Evolutionary conservation across 2,888 invertebrate genomes (phyloP).

Genomic region (Drosophila heteroneura): DNA sequence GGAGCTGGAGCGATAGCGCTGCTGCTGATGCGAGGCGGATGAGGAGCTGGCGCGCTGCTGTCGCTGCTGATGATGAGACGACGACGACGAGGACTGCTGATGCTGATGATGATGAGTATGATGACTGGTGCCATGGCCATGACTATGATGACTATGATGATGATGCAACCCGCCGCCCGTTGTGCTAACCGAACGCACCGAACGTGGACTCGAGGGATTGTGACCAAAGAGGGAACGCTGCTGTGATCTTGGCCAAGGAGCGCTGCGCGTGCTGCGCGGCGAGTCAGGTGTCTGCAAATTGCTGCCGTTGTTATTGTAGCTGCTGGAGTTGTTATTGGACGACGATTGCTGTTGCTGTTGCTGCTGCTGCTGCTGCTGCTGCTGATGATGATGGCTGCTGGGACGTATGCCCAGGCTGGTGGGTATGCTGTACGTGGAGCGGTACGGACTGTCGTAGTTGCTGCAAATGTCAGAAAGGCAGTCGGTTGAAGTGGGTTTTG

Average conservation of each 20-base stretch:
- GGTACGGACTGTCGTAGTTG: conserved; percentile 86
- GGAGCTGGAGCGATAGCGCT: conserved; percentile 90
- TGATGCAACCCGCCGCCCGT: conserved; percentile 82
- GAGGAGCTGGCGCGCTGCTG: conserved; percentile 86
- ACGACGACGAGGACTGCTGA: conserved; percentile 59
- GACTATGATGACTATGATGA: conserved; percentile 80
- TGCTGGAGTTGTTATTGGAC: conserved; percentile 81
- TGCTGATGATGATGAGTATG: conserved; percentile 58
- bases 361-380: conserved; percentile 51
- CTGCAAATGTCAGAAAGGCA: conserved; percentile 47
- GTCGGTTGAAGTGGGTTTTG: background rate
- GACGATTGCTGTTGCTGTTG: conserved; percentile 67
- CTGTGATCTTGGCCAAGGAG: conserved; percentile 91
- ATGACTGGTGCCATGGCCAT: conserved; percentile 74
- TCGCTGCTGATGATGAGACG: conserved; percentile 70
- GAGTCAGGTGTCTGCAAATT: conserved; percentile 87
- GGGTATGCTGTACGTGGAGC: conserved; percentile 86
- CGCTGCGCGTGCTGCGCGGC: conserved; percentile 93
- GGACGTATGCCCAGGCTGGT: conserved; percentile 85
- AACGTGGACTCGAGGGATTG: conserved; percentile 92
- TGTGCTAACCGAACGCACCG: conserved; percentile 90
- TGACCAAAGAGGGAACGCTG: conserved; percentile 92
- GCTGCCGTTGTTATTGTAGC: conserved; percentile 78
- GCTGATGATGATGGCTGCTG: conserved; percentile 55
- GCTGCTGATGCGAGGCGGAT: conserved; percentile 80